Base-by-base conservation (phyloP, 2,888 invertebrate genomes). In the Eulithis prunata region DNA sequence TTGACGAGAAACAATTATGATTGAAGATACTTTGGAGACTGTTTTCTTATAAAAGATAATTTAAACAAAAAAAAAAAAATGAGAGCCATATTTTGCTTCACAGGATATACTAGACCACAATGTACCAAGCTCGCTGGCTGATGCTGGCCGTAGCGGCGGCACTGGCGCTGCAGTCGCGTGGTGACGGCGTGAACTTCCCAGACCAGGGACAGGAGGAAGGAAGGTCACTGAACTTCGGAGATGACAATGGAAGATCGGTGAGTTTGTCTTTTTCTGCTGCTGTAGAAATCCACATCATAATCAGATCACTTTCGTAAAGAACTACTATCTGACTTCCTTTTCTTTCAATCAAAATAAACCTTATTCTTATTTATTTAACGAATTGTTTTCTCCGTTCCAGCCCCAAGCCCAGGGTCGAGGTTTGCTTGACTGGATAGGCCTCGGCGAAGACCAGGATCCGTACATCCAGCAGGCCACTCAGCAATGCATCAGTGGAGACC, bases 371-470 rank as follows among this genome's bases (percentile, higher is more conserved):
- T 11, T 41, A 41, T 8, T 8, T 8, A 11, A 10, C 41, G 8
- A 10, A 49, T 21, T 49, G 21, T 4, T 14, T 43, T 53, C 54
- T 53, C n/a, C 8, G 10, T 68, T 83, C 1, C 80, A 93, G 92
- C 90, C 90, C 21, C 93, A 94, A 61, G 94, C 95, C 1, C 90
- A 94, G 74, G 95, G 96, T 4, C 95, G 96, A 71, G 95, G 95
- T 75, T 89, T 97, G 2, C 89, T 97, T n/a, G 96, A 97, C 84
- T 96, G 96, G 94, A 94, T 97, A 28, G 97, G 97, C 10, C 89
- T 97, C 51, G 97, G 97, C 11, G 96, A 96, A 69, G 95, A 97
- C 77, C 95, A 95, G 57, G 97, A 97, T 87, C 97, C 97, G 0
- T 97, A 96, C 86, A 89, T 97, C 75, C 95, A 96, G 57, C 95